Conservation (phyloP, 2,113 vertebrate species). For the Lagopus leucura region DNA sequence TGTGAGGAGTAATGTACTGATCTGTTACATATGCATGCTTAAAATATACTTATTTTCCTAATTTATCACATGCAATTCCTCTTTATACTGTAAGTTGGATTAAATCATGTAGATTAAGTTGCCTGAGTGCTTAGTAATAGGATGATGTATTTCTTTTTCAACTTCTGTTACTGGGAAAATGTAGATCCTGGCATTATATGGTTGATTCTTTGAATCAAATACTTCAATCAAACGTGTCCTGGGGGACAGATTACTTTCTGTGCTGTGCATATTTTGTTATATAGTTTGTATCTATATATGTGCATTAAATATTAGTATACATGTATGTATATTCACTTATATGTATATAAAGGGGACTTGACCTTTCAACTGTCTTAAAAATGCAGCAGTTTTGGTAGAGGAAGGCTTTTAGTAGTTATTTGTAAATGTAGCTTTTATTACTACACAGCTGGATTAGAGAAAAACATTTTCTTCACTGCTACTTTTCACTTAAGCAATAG, state of each 20-base stretch:
- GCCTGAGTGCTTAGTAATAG: background rate
- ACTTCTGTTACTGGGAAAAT: background rate
- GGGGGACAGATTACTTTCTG: background rate
- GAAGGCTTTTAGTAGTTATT: background rate
- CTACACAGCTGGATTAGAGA: background rate
- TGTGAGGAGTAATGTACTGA: background rate
- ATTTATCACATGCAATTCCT: background rate
- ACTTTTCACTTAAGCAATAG: background rate
- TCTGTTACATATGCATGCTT: background rate
- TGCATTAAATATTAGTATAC: background rate
- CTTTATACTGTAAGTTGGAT: background rate
- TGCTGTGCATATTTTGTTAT: background rate
- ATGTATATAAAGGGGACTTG: accelerated
- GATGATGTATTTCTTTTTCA: background rate
- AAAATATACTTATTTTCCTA: background rate
- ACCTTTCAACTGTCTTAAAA: background rate
- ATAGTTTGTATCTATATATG: background rate
- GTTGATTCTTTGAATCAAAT: background rate
- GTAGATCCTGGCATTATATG: background rate
- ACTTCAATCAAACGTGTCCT: background rate
- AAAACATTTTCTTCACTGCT: background rate
- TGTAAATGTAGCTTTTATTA: background rate
- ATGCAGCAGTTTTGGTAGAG: background rate
- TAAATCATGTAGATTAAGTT: background rate
- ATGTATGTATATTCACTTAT: too few relatives aligned